phyloP scores from a whole-genome alignment of 2,113 vertebrate species.

The Tachysurus vachellii region DNA sequence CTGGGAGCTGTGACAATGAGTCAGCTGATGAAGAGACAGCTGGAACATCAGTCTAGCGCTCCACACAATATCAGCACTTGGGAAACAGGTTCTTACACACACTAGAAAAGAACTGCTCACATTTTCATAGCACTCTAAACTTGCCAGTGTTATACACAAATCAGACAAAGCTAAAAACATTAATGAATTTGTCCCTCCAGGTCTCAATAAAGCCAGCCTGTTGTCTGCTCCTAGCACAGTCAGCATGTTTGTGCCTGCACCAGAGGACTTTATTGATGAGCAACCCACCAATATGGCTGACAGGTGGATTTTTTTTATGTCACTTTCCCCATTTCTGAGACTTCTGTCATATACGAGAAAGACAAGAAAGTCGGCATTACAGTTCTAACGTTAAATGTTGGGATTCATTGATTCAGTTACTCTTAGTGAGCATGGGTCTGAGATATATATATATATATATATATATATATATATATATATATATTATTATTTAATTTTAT shows the following conservation, averaged over 20 bases:
- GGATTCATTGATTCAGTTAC: not conserved
- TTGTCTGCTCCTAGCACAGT: constrained; percentile 95
- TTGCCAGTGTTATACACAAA: not conserved
- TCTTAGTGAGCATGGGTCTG: not conserved
- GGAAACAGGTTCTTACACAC: constrained; percentile 80
- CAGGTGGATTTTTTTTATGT: constrained; percentile 73
- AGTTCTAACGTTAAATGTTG: not conserved
- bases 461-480: too few species aligned
- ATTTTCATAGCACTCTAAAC: not conserved
- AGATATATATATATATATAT: too few species aligned
- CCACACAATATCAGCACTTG: constrained; percentile 98
- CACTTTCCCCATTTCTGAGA: not conserved
- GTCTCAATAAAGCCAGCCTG: constrained; percentile 93
- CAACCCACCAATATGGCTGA: constrained; percentile 94
- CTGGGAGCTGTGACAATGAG: constrained; percentile 96
- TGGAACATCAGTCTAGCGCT: constrained; percentile 97
- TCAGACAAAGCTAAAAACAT: not conserved
- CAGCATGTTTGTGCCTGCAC: constrained; percentile 97
- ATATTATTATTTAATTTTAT: too few species aligned
- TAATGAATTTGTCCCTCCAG: constrained; percentile 59
- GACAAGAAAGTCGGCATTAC: not conserved
- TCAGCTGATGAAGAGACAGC: constrained; percentile 97
- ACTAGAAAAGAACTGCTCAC: not conserved
- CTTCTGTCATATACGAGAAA: not conserved
- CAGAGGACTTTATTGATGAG: constrained; percentile 96